These are phyloP conservation scores for Homalodisca vitripennis DNA, from an alignment of 1,140 invertebrate genomes.

Conservation along the genomic window DNA sequence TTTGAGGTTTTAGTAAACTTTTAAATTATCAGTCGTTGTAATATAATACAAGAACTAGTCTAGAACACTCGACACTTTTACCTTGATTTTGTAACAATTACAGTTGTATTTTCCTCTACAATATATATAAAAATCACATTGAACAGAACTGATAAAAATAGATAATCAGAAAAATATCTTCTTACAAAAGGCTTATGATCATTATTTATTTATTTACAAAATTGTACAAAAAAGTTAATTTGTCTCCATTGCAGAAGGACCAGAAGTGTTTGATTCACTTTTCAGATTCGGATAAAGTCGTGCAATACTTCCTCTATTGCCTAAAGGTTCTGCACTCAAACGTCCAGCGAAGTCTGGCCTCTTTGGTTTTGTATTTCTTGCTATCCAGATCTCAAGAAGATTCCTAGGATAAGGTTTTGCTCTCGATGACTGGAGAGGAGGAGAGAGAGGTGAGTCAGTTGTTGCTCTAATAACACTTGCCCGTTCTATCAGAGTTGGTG, in stretches of 20 bases:
- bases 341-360: conserved; percentile 79
- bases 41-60: no score
- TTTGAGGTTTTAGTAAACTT: no score
- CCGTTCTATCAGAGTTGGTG: conserved; percentile 43
- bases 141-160: no score
- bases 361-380: conserved; percentile 50
- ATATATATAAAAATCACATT: no score
- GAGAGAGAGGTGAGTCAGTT: conserved; percentile 79
- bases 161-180: no score
- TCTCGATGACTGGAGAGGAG: conserved; percentile 50
- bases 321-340: conserved; percentile 52
- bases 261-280: background rate
- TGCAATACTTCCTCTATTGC: conserved; percentile 57
- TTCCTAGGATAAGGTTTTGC: conserved; percentile 44
- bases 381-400: conserved; percentile 63
- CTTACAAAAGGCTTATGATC: no score
- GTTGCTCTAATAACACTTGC: conserved; percentile 73
- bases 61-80: no score
- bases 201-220: no score
- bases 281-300: conserved; percentile 79
- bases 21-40: no score
- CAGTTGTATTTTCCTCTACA: no score
- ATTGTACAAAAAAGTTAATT: background rate
- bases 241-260: background rate
- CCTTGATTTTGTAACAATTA: no score